Evolutionary conservation across 2,888 invertebrate species (phyloP).

Genomic region (Erpobdella octoculata): DNA sequence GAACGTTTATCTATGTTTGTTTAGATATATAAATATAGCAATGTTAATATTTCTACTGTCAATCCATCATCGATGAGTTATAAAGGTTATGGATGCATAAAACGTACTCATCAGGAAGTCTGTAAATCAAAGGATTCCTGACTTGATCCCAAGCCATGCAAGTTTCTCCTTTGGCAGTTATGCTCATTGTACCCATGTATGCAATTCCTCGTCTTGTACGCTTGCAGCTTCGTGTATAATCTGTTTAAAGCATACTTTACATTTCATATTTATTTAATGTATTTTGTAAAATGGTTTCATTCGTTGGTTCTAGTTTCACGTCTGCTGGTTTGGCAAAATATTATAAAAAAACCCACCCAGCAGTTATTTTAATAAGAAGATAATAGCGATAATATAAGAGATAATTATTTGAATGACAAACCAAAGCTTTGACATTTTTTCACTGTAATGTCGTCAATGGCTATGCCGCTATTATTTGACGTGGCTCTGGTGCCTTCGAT

Average conservation of each 20-base stretch:
- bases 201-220: slow-evolving; percentile 24
- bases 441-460: slow-evolving; percentile 23
- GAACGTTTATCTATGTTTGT: no score
- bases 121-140: background rate
- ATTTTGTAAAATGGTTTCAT: no score
- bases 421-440: slow-evolving; percentile 6
- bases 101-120: background rate
- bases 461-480: slow-evolving; percentile 19
- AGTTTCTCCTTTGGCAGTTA: slow-evolving; percentile 22
- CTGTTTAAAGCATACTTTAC: no score
- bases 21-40: background rate
- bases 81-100: background rate
- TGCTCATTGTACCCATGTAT: slow-evolving; percentile 25
- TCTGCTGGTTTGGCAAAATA: no score
- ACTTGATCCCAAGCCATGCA: slow-evolving; percentile 28
- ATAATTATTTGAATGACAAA: background rate
- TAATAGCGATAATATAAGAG: background rate
- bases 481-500: slow-evolving; percentile 20
- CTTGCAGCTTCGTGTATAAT: slow-evolving; percentile 32
- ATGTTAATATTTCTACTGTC: background rate
- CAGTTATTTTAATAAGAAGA: no score
- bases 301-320: no score
- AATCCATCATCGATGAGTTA: background rate
- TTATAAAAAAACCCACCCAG: no score
- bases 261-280: no score